Evolutionary conservation across 2,888 invertebrate genomes (phyloP).

Genomic region (Drosophila sordidula): DNA sequence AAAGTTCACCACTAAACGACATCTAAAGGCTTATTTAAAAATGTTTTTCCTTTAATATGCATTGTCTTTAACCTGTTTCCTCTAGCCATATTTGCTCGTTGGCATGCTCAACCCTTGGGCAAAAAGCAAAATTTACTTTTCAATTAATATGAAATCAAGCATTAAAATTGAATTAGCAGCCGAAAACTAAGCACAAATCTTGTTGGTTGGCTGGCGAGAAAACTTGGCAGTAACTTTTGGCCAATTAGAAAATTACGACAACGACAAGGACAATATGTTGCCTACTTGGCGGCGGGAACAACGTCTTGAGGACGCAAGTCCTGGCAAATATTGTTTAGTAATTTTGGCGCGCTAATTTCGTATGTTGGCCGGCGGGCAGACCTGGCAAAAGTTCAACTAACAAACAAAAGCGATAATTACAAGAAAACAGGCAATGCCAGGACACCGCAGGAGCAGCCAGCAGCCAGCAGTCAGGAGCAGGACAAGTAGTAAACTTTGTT

Average conservation of each 20-base stretch:
- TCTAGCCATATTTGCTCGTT: background rate
- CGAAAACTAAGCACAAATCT: conserved; percentile 62
- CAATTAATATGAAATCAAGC: conserved; percentile 84
- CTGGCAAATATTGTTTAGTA: conserved; percentile 77
- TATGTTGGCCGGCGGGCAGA: conserved; percentile 78
- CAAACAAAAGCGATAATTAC: conserved; percentile 82
- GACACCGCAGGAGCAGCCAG: conserved; percentile 3
- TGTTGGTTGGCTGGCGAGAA: conserved; percentile 27
- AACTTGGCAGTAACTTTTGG: conserved; percentile 72
- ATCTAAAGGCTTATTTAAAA: background rate
- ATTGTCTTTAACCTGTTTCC: conserved; percentile 4
- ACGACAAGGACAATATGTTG: conserved; percentile 72
- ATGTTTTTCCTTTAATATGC: background rate
- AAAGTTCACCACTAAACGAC: no score
- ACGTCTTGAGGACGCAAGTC: conserved; percentile 46
- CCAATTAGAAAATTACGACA: conserved; percentile 77
- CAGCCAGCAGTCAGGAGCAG: background rate
- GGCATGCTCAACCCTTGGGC: conserved; percentile 10
- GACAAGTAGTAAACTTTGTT: conserved; percentile 49
- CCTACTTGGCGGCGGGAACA: conserved; percentile 41
- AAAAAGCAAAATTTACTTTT: conserved; percentile 58
- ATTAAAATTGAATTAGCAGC: conserved; percentile 83
- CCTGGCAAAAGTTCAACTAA: conserved; percentile 75
- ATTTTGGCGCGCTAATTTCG: conserved; percentile 81
- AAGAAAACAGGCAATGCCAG: conserved; percentile 65